Conservation (phyloP, 2,888 invertebrate species). For the Oscheius sp. region DNA sequence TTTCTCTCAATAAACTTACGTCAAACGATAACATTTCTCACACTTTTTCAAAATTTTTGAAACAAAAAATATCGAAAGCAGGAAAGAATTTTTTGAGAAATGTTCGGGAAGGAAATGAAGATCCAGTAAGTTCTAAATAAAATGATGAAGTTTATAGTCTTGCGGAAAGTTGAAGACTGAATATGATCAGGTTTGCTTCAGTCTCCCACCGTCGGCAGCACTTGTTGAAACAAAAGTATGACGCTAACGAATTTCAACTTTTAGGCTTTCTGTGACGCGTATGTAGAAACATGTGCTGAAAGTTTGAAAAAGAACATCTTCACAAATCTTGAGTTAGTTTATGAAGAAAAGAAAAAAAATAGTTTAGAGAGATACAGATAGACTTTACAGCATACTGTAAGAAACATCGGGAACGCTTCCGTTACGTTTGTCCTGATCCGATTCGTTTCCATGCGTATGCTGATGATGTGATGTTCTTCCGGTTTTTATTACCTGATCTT, state of each 20-base stretch:
- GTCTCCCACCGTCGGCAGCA: constrained; percentile 42
- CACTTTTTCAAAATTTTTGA: background rate
- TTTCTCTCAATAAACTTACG: too few species aligned
- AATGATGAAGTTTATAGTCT: constrained; percentile 4
- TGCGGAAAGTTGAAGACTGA: constrained; percentile 37
- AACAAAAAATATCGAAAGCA: background rate
- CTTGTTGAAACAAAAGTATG: constrained; percentile 43
- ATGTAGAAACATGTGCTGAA: constrained; percentile 44
- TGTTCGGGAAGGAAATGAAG: background rate
- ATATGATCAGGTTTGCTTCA: constrained; percentile 51
- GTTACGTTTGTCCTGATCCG: constrained; percentile 52
- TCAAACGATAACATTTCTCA: too few species aligned
- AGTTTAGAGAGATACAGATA: constrained; percentile 40
- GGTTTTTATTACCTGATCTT: background rate
- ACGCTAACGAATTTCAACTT: background rate
- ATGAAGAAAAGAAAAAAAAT: background rate
- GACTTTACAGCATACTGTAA: constrained; percentile 49
- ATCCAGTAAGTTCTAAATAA: background rate
- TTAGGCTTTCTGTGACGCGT: constrained; percentile 49
- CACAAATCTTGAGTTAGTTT: constrained; percentile 43
- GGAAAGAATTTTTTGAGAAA: background rate
- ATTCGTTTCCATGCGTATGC: constrained; percentile 47
- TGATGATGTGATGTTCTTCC: constrained; percentile 45
- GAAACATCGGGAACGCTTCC: constrained; percentile 44
- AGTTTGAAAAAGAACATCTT: constrained; percentile 47